phyloP scores from a whole-genome alignment of 2,113 vertebrate genomes.

The Pan paniscus region DNA sequence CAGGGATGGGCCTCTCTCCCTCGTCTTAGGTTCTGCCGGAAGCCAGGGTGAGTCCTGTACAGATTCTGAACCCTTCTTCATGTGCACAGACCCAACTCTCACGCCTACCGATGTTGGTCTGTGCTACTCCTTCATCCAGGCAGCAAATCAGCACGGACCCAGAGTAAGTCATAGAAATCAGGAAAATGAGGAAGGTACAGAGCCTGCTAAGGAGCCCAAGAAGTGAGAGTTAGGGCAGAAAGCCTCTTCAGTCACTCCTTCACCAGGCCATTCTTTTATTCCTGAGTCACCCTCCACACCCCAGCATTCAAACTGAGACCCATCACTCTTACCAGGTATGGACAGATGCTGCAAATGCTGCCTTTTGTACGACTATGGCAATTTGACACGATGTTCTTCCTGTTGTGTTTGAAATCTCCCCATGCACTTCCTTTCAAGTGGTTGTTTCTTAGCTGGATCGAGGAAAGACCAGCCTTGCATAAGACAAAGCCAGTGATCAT shows the following conservation, averaged over 20 bases:
- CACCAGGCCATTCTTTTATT: background rate
- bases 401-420: background rate
- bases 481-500: background rate
- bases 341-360: background rate
- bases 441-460: background rate
- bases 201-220: background rate
- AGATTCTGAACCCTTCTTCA: background rate
- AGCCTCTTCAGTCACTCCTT: background rate
- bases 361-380: background rate
- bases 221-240: background rate
- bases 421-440: background rate
- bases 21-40: background rate
- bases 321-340: conserved; percentile 50
- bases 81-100: background rate
- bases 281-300: conserved; percentile 26
- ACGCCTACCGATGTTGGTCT: background rate
- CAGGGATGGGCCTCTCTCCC: conserved; percentile 38
- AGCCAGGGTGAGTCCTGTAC: conserved; percentile 31
- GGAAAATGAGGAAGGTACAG: background rate
- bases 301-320: background rate
- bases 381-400: background rate
- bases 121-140: background rate
- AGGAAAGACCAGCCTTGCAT: conserved; percentile 6
- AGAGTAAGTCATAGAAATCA: background rate
- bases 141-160: background rate